phyloP scores from a whole-genome alignment of 1,140 invertebrate species.

The Yoshiicerus persimilis region DNA sequence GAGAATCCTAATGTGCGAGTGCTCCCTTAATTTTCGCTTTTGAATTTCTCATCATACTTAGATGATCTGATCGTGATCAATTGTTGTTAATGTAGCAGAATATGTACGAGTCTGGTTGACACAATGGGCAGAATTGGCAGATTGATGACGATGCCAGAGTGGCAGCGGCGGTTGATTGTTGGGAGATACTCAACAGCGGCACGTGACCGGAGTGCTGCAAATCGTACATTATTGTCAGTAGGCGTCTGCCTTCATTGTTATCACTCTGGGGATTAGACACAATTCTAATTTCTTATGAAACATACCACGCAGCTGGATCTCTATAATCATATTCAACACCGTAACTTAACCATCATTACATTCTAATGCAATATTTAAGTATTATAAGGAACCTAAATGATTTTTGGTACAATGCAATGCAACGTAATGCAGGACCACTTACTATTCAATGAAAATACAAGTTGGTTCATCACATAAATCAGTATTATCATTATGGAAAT shows the following conservation, averaged over 20 bases:
- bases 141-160: constrained; percentile 6
- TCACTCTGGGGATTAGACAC: neutral
- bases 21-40: neutral
- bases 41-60: neutral
- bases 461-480: no score
- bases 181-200: neutral
- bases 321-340: neutral
- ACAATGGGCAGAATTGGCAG: neutral
- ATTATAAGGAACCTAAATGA: neutral
- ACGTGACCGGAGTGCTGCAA: neutral
- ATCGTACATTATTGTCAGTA: constrained; percentile 19
- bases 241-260: constrained; percentile 5
- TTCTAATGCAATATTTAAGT: neutral
- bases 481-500: no score
- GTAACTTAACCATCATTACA: neutral
- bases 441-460: no score
- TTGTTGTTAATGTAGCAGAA: neutral
- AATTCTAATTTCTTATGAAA: neutral
- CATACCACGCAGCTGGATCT: neutral
- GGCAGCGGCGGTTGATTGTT: constrained; percentile 12
- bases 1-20: neutral
- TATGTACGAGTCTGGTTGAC: neutral
- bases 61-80: neutral
- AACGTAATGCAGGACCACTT: neutral
- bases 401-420: neutral